Evolutionary conservation across 2,797 vertebrate genomes (phyloP), one percentile per base, ranked within the genome.

Genomic region (Sylvilagus floridanus): DNA sequence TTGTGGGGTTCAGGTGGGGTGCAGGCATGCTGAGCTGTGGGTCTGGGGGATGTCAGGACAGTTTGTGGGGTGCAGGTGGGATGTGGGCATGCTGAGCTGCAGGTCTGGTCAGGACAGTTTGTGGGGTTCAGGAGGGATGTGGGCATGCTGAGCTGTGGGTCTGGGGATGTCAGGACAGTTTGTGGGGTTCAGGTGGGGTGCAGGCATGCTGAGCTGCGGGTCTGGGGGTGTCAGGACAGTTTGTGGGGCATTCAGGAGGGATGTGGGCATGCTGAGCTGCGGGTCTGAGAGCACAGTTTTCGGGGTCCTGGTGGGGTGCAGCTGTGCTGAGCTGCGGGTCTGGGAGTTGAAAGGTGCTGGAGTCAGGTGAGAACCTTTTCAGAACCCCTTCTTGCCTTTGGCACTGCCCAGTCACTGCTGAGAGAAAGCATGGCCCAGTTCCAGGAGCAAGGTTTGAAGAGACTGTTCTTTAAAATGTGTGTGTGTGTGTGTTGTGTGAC

Each of bases 401-500:
- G 22, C 17, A 63, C 24, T 14, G n/a, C 68, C 73, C 57, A 37
- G 57, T 24, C 32, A 62, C 62, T 81, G 21, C 22, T 28, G 32
- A 93, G 68, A 65, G 32, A 6, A 57, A 14, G 57, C 6, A 35
- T 35, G 54, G 32, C 54, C 30, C 54, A 92, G 89, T 17, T 32
- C 68, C 35, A 87, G 47, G 77, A 81, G 26, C n/a, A 76, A 79
- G 28, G 7, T 86, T 95, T 96, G 65, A 90, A 82, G 57, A 68
- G 30, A 84, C 11, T n/a, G 84, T 69, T 9, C 57, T 69, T 69
- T 69, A 60, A 72, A 81, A 32, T 35, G 63, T 60, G 42, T 42
- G 42, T 8, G 42, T 42, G 7, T 42, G 5, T 72, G 37, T 14
- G 69, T 52, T 52, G 82, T 22, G 73, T 95, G 30, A 66, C 52